phyloP scores from a whole-genome alignment of 2,888 invertebrate genomes.

The Teleiodes luculella region DNA sequence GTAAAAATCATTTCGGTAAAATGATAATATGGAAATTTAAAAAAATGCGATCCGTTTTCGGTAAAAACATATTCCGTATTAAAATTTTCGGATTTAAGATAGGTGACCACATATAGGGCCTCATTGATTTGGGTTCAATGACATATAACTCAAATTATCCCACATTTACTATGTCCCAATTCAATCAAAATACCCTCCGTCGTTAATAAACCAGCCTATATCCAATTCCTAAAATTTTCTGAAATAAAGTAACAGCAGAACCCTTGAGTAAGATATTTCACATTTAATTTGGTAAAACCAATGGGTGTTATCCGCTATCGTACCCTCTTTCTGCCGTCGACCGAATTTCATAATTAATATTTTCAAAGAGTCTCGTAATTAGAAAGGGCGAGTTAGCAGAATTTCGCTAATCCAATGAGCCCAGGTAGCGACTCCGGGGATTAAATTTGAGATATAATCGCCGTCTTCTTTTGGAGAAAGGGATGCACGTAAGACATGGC shows the following conservation, averaged over 20 bases:
- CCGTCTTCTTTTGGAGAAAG: constrained; percentile 9
- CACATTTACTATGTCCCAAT: too few relatives aligned
- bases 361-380: constrained; percentile 37
- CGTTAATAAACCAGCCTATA: neutral
- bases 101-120: too few relatives aligned
- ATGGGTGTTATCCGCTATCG: neutral
- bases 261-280: neutral
- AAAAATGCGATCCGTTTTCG: too few relatives aligned
- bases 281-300: constrained; percentile 4
- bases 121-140: too few relatives aligned
- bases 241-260: neutral
- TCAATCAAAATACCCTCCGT: too few relatives aligned
- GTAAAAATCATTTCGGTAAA: too few relatives aligned
- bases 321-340: neutral
- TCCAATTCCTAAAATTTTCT: neutral
- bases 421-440: constrained; percentile 25
- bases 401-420: constrained; percentile 42
- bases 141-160: too few relatives aligned
- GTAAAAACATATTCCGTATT: too few relatives aligned
- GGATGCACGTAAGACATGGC: neutral
- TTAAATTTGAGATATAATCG: constrained; percentile 32
- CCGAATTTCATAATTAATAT: constrained; percentile 35
- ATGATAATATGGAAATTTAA: too few relatives aligned
- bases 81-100: too few relatives aligned
- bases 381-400: constrained; percentile 34